Conservation (phyloP, 2,888 invertebrate species). For the Hypomecis punctinalis region DNA sequence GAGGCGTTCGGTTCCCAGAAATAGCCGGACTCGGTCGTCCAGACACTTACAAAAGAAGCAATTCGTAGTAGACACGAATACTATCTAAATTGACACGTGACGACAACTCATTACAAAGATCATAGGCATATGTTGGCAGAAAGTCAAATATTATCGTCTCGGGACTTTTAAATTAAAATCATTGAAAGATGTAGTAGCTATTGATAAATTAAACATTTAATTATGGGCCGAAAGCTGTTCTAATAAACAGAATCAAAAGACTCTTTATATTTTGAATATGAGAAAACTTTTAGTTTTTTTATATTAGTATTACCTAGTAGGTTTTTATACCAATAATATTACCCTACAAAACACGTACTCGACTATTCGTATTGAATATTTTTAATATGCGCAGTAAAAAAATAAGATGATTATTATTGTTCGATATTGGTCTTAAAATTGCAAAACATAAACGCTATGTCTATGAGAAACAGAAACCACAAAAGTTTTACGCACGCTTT, state of each 20-base stretch:
- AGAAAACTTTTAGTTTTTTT: too few species aligned
- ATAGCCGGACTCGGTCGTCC: slow-evolving; percentile 13
- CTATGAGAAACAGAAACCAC: too few species aligned
- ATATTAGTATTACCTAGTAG: too few species aligned
- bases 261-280: too few species aligned
- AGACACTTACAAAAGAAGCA: slow-evolving; percentile 38
- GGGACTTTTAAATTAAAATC: neutral
- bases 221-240: neutral
- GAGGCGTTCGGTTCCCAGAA: slow-evolving; percentile 22
- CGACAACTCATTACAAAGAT: slow-evolving; percentile 21
- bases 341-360: too few species aligned
- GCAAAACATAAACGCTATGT: too few species aligned
- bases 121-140: slow-evolving; percentile 3
- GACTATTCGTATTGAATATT: too few species aligned
- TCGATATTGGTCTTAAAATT: too few species aligned
- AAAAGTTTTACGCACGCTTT: too few species aligned
- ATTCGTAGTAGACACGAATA: slow-evolving; percentile 35
- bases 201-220: slow-evolving; percentile 3
- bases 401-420: too few species aligned
- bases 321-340: too few species aligned
- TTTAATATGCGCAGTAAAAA: too few species aligned
- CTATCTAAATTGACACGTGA: slow-evolving; percentile 36
- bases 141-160: neutral
- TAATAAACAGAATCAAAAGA: neutral
- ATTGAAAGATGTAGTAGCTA: neutral